phyloP scores from a whole-genome alignment of 1,140 invertebrate species.

The Hormaphis cornu region DNA sequence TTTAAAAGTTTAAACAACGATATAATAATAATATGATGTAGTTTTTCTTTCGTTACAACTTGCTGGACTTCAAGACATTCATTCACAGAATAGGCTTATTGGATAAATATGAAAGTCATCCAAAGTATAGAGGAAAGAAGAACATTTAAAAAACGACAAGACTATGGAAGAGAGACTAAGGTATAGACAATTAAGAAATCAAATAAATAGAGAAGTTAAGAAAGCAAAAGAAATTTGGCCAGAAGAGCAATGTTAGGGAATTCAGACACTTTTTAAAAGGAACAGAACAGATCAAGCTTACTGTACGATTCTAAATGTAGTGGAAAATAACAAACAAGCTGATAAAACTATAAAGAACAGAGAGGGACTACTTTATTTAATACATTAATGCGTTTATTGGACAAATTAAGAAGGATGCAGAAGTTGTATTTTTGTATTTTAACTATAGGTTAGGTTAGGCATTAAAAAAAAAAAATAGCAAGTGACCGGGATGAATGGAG shows the following conservation, averaged over 20 bases:
- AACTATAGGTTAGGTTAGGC: no score
- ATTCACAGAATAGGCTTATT: no score
- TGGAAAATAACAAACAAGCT: conserved; percentile 4
- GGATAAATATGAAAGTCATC: conserved; percentile 18
- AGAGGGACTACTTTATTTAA: not conserved
- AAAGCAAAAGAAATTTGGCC: conserved; percentile 27
- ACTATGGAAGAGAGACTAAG: conserved; percentile 10
- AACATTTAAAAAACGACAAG: conserved; percentile 27
- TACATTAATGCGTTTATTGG: not conserved
- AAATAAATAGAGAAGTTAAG: conserved; percentile 11
- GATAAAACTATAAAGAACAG: conserved; percentile 11
- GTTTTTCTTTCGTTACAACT: no score
- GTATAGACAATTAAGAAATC: conserved; percentile 22
- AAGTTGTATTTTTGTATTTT: no score
- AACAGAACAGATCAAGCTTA: conserved; percentile 24
- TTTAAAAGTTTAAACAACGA: no score
- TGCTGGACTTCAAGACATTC: no score
- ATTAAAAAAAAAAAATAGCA: no score
- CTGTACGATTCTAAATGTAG: conserved; percentile 1
- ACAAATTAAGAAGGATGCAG: no score
- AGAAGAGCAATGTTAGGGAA: conserved; percentile 10
- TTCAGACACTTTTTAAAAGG: conserved; percentile 1
- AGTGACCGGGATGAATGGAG: no score
- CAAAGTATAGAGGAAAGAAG: conserved; percentile 26
- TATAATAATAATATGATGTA: no score